Base-by-base conservation (phyloP, 2,888 invertebrate genomes). In the Heteromyza rotundicornis region DNA sequence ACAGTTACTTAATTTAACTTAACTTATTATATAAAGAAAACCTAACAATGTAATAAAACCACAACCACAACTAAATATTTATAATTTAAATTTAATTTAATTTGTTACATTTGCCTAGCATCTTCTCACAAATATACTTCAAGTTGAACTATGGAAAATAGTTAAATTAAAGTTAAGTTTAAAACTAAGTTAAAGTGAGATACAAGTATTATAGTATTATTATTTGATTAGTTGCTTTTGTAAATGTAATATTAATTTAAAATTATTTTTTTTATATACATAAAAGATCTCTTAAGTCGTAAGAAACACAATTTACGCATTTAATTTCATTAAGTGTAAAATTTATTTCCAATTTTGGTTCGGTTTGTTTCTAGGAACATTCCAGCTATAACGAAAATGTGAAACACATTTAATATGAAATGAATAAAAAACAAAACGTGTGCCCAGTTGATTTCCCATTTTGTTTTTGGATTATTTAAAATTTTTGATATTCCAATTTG, bases 381-480 rank as follows among this genome's bases (percentile, higher is more conserved):
- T 62, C 62, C 57, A 59, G n/a, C n/a, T n/a, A 59, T 58, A 35
- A 44, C 53, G 44, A 61, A 59, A 59, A 55, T 54, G n/a, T 20
- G 22, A 54, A 56, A 57, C 32, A 47, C 22, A 58, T 50, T 54
- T 19, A 47, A 51, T 14, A 64, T 8, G 36, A 61, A 51, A 57
- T 52, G 50, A 47, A 49, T 56, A 56, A 64, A 61, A 58, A 59
- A 64, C 32, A 47, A 68, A 65, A 67, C 63, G 79, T 79, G 78
- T 78, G 79, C 79, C 73, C 77, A 70, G 68, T 69, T 67, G 19
- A 63, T 67, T 73, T 67, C 65, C 60, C 66, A 65, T 64, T 58
- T 65, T 56, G 63, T 63, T 65, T 57, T 44, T 5, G 5, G 2
- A 19, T 50, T 19, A 50, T 50, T 50, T 50, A 16, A 16, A n/a